phyloP scores from a whole-genome alignment of 2,888 invertebrate species.

The Griposia aprilina region DNA sequence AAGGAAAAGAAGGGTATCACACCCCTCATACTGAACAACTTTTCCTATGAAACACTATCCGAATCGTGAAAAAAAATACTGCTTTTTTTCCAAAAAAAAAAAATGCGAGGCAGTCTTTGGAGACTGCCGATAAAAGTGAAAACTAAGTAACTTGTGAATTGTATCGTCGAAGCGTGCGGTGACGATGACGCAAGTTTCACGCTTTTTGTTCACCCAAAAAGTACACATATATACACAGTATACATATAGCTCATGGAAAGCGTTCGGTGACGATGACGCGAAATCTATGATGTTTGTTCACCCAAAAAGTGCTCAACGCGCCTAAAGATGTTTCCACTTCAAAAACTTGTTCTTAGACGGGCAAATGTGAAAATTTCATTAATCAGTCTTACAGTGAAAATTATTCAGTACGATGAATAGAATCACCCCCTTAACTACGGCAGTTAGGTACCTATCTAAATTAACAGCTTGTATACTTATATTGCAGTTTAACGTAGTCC shows the following conservation, averaged over 20 bases:
- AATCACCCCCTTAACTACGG: not conserved
- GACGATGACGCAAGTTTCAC: too few species aligned
- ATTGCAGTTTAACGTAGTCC: constrained; percentile 68
- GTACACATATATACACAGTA: too few species aligned
- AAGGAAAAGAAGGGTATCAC: not conserved
- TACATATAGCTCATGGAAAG: too few species aligned
- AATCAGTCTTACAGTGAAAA: not conserved
- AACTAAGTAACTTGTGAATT: too few species aligned
- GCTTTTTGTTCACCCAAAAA: too few species aligned
- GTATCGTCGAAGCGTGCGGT: too few species aligned
- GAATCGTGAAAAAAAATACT: not conserved
- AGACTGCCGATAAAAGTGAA: too few species aligned
- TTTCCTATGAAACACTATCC: not conserved
- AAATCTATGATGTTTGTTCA: too few species aligned
- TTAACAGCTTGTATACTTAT: constrained; percentile 44
- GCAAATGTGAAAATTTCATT: not conserved
- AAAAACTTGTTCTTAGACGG: not conserved
- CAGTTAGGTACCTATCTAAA: not conserved
- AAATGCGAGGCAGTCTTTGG: too few species aligned
- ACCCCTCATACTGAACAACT: not conserved
- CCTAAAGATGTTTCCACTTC: too few species aligned
- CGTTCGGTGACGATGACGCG: too few species aligned
- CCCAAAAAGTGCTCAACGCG: too few species aligned
- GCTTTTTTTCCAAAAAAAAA: not conserved
- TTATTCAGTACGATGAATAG: not conserved